Conservation (phyloP, 2,797 vertebrate genomes). For the Thunnus albacares region DNA sequence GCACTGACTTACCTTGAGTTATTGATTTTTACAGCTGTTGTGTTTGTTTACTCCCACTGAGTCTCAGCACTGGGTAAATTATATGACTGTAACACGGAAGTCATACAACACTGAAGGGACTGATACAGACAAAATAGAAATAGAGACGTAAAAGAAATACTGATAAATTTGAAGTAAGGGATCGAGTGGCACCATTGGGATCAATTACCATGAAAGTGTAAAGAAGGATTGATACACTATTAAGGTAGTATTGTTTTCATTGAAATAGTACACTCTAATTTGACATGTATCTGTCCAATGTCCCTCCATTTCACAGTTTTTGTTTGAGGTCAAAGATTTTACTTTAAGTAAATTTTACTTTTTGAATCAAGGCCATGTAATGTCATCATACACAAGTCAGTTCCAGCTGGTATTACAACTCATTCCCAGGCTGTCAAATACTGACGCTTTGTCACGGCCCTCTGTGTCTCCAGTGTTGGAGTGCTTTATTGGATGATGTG, state of each 20-base stretch:
- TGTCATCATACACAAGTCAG: too few species aligned
- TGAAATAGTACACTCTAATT: neutral
- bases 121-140: slow-evolving; percentile 13
- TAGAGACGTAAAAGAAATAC: neutral
- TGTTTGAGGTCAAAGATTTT: neutral
- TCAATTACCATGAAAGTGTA: slow-evolving; percentile 1
- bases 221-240: neutral
- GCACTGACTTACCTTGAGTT: slow-evolving; percentile 42
- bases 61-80: slow-evolving; percentile 37
- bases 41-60: slow-evolving; percentile 52
- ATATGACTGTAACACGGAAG: slow-evolving; percentile 24
- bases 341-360: too few species aligned
- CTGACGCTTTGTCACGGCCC: too few species aligned
- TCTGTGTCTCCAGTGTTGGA: too few species aligned
- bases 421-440: too few species aligned
- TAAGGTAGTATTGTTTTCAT: too few species aligned
- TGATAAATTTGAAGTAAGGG: neutral
- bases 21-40: slow-evolving; percentile 64
- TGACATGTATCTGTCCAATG: neutral
- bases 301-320: neutral
- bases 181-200: neutral
- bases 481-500: too few species aligned
- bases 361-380: too few species aligned
- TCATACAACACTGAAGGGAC: neutral
- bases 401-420: too few species aligned